These are phyloP conservation scores for Delia radicum DNA, from an alignment of 1,140 invertebrate species.

Conservation along the genomic window DNA sequence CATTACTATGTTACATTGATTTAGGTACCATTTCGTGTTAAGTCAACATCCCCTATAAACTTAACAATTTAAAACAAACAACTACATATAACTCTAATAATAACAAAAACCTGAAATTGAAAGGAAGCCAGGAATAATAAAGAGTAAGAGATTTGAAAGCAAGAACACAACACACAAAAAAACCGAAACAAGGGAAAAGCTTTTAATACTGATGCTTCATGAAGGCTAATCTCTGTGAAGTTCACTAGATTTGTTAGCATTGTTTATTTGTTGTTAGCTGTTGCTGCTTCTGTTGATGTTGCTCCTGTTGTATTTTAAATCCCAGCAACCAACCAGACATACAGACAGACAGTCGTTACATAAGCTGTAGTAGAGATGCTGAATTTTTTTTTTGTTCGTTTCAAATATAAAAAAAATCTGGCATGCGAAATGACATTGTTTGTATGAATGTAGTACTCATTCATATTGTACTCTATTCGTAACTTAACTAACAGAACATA, in stretches of 20 bases:
- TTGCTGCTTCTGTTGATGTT: neutral
- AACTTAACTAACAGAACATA: no score
- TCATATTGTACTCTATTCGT: neutral
- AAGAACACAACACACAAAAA: neutral
- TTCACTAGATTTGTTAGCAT: constrained; percentile 53
- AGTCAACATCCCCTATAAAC: no score
- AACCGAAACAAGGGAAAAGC: constrained; percentile 37
- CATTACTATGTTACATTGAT: no score
- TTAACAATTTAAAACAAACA: constrained; percentile 28
- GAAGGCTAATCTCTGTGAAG: constrained; percentile 56
- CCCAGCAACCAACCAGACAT: constrained; percentile 7
- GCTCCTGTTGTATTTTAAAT: constrained; percentile 22
- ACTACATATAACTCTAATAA: constrained; percentile 14
- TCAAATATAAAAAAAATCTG: neutral
- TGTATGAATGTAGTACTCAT: neutral
- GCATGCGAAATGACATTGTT: constrained; percentile 20
- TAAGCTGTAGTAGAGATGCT: neutral
- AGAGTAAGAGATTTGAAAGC: constrained; percentile 35
- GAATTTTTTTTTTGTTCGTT: neutral
- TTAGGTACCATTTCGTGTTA: no score
- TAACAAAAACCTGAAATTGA: constrained; percentile 1
- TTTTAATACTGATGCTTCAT: constrained; percentile 57
- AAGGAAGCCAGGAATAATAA: constrained; percentile 50
- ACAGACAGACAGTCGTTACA: neutral
- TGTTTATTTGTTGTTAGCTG: constrained; percentile 35